phyloP scores from a whole-genome alignment of 2,888 invertebrate species.

The Matsumyia berberina region DNA sequence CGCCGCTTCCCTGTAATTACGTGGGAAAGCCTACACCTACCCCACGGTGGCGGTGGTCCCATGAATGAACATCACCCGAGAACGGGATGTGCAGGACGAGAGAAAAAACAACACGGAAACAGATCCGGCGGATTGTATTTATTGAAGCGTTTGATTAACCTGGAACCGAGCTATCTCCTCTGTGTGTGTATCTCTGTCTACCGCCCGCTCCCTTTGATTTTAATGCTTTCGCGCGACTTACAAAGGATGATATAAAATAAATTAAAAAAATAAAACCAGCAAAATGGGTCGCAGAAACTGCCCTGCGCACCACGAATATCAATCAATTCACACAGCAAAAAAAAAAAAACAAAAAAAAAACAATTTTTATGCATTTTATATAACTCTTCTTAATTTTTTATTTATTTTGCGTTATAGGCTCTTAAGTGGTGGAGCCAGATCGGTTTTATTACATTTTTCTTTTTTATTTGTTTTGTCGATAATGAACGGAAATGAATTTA shows the following conservation, averaged over 20 bases:
- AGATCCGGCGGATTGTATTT: conserved; percentile 65
- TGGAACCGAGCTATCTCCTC: conserved; percentile 40
- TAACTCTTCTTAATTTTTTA: neutral
- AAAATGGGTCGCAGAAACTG: conserved; percentile 39
- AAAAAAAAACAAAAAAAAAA: neutral
- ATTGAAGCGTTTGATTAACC: conserved; percentile 74
- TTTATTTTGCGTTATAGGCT: neutral
- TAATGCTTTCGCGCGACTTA: conserved; percentile 33
- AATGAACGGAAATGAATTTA: neutral
- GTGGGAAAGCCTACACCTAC: conserved; percentile 40
- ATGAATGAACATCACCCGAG: conserved; percentile 36
- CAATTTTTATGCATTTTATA: neutral
- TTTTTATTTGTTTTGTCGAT: neutral
- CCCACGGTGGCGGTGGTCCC: conserved; percentile 4
- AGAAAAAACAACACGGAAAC: conserved; percentile 38
- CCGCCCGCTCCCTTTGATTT: conserved; percentile 18
- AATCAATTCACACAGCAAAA: conserved; percentile 41
- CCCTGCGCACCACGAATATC: conserved; percentile 34
- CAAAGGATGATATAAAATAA: conserved; percentile 47
- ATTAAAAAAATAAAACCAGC: conserved; percentile 18
- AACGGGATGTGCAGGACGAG: conserved; percentile 36
- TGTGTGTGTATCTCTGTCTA: neutral
- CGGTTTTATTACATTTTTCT: conserved; percentile 8
- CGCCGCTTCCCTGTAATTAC: conserved; percentile 50
- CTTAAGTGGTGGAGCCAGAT: neutral